Percentiles rank a stretch among this genome's conserved stretches.
Conservation (phyloP, 2,113 vertebrate species). For the Lepus americanus region DNA sequence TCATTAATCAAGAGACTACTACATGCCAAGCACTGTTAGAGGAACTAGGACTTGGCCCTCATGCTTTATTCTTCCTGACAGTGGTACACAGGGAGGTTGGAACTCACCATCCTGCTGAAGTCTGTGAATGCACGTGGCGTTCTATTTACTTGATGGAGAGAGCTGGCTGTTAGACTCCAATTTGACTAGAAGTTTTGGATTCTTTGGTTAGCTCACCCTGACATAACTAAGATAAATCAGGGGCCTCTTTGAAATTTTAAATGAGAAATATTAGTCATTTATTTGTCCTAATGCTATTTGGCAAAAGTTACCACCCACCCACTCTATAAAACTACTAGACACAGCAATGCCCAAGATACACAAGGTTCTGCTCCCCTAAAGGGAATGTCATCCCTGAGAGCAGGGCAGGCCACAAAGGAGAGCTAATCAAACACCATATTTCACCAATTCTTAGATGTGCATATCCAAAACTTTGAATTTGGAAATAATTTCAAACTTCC, state of each 20-base stretch:
- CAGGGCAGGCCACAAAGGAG: not conserved
- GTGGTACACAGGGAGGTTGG: not conserved
- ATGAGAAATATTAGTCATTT: not conserved
- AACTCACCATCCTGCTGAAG: not conserved
- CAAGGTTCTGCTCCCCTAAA: not conserved
- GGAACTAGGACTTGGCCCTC: not conserved
- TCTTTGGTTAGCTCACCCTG: not conserved
- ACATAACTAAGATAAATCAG: not conserved
- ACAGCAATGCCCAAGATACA: not conserved
- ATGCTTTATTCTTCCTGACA: not conserved
- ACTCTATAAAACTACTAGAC: not conserved
- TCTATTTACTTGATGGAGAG: not conserved
- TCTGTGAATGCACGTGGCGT: not conserved
- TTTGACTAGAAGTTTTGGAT: not conserved
- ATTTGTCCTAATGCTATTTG: slow-evolving; percentile 22
- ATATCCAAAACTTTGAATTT: not conserved
- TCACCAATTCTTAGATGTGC: not conserved
- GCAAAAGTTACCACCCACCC: not conserved
- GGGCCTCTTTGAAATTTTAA: not conserved
- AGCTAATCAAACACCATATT: not conserved
- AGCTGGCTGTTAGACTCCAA: not conserved
- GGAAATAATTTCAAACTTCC: not conserved
- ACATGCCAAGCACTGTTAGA: not conserved
- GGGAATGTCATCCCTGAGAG: not conserved
- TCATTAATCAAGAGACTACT: slow-evolving; percentile 11